Evolutionary conservation across 2,888 invertebrate species (phyloP).

Genomic region (Aleiodes alternator): DNA sequence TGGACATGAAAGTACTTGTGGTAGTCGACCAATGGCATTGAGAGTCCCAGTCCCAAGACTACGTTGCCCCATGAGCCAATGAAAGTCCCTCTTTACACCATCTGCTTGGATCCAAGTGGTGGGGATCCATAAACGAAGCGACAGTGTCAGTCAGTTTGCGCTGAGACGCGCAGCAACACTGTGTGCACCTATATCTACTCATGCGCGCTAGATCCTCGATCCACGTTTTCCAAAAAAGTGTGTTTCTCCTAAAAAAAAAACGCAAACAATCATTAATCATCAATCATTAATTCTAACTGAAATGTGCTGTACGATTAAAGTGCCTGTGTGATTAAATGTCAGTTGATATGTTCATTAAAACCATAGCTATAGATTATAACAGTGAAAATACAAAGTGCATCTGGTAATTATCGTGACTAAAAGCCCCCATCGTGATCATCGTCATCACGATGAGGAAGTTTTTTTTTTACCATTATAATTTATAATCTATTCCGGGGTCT

Average conservation of each 20-base stretch:
- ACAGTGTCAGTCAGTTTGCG: slow-evolving; percentile 60
- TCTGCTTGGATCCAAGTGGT: slow-evolving; percentile 40
- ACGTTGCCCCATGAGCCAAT: slow-evolving; percentile 47
- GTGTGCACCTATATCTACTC: slow-evolving; percentile 12
- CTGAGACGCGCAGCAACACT: slow-evolving; percentile 59
- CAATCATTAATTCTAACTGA: not conserved
- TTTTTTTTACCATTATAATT: slow-evolving; percentile 31
- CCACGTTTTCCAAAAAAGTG: slow-evolving; percentile 22
- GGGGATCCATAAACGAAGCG: slow-evolving; percentile 52
- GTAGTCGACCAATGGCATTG: slow-evolving; percentile 41
- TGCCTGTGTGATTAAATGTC: slow-evolving; percentile 20
- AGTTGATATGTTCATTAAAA: slow-evolving; percentile 13
- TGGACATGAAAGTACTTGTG: slow-evolving; percentile 20
- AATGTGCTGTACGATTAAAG: too few species aligned
- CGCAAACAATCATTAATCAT: slow-evolving; percentile 23
- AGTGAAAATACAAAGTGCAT: slow-evolving; percentile 41
- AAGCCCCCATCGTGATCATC: slow-evolving; percentile 38
- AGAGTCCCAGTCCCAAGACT: slow-evolving; percentile 18
- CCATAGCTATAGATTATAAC: slow-evolving; percentile 8
- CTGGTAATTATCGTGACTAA: slow-evolving; percentile 48
- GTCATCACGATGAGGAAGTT: slow-evolving; percentile 41
- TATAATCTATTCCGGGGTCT: slow-evolving; percentile 39
- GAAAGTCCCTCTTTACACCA: slow-evolving; percentile 39
- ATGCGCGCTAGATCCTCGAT: slow-evolving; percentile 39
- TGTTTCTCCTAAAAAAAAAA: not conserved